Conservation (phyloP, 2,888 invertebrate genomes). For the Drosophila antonietae region DNA sequence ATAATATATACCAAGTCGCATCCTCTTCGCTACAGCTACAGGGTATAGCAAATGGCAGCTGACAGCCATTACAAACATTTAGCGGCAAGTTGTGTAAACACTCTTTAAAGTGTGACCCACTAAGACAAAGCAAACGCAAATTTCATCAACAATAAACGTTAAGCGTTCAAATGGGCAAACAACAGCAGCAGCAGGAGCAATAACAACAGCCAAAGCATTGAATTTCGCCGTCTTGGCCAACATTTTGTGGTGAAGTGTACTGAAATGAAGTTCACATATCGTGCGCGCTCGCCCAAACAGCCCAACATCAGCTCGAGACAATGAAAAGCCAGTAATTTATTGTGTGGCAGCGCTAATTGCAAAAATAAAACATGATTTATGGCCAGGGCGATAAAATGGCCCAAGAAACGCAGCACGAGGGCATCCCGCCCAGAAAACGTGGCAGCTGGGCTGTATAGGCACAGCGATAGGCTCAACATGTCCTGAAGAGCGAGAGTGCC, state of each 20-base stretch:
- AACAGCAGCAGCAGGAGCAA: conserved; percentile 6
- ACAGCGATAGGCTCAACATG: conserved; percentile 22
- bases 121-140: conserved; percentile 53
- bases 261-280: conserved; percentile 20
- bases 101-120: conserved; percentile 71
- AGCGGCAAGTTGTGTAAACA: conserved; percentile 75
- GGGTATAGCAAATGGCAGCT: conserved; percentile 31
- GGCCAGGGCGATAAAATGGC: conserved; percentile 56
- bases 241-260: conserved; percentile 20
- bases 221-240: conserved; percentile 16
- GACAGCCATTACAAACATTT: conserved; percentile 41
- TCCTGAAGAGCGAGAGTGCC: conserved; percentile 9
- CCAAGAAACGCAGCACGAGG: conserved; percentile 20
- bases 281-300: conserved; percentile 27
- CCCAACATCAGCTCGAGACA: conserved; percentile 55
- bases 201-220: background rate
- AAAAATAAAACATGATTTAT: conserved; percentile 80
- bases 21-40: background rate
- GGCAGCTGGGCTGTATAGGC: conserved; percentile 34
- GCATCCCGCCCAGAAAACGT: conserved; percentile 15
- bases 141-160: conserved; percentile 65
- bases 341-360: conserved; percentile 73
- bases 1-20: background rate
- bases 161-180: conserved; percentile 64
- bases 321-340: conserved; percentile 77